A percentile compares a stretch with the other conserved stretches of the same genome.
Evolutionary conservation across 2,113 vertebrate species (phyloP).

Genomic region (Coryphaenoides rupestris): DNA sequence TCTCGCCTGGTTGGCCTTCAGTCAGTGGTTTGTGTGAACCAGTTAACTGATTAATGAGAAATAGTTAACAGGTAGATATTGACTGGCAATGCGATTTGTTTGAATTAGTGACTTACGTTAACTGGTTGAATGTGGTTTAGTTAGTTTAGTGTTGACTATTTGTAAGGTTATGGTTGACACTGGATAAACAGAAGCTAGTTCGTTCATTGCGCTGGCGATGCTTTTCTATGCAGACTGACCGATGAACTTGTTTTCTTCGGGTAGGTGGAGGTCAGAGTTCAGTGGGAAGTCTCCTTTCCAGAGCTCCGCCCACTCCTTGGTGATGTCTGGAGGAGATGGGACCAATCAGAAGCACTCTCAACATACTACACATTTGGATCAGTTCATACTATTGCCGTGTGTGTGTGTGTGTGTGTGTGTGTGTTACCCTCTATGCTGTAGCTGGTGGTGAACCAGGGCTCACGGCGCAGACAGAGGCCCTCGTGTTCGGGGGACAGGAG

Average conservation of each 20-base stretch:
- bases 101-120: no score
- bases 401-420: background rate
- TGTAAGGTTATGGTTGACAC: background rate
- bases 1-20: no score
- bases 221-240: conserved; percentile 63
- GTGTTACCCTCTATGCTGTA: conserved; percentile 80
- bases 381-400: background rate
- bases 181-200: background rate
- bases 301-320: conserved; percentile 73
- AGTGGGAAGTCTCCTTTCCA: conserved; percentile 81
- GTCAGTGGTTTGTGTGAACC: no score
- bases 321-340: conserved; percentile 67
- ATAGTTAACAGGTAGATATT: no score
- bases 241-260: conserved; percentile 87
- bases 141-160: no score
- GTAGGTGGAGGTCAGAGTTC: conserved; percentile 81
- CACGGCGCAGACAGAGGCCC: conserved; percentile 75
- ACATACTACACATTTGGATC: background rate
- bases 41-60: no score
- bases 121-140: no score
- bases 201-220: background rate
- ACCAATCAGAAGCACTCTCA: background rate
- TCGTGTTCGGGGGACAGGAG: conserved; percentile 83
- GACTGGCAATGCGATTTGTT: no score
- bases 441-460: conserved; percentile 86